Evolutionary conservation across 2,888 invertebrate species (phyloP), one percentile per base, ranked within the genome.

Genomic region (Drosophila ustulata): DNA sequence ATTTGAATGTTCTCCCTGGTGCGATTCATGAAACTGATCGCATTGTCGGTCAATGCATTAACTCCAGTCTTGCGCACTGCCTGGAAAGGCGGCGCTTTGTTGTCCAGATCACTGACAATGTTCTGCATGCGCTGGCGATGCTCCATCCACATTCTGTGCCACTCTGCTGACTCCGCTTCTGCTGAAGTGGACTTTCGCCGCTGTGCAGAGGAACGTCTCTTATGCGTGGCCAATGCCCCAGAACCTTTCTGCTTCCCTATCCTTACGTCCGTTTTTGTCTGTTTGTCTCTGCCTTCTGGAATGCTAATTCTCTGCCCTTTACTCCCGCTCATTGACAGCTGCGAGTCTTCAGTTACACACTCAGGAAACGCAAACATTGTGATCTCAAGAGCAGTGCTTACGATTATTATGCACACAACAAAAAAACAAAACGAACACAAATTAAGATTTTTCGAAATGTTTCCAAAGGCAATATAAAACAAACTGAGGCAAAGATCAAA

Each of bases 1-100:
- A 85, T 43, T 3, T 78, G 79, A 2, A 86, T 75, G 34, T 86
- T 86, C 0, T 70, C 73, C 46, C 46, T 75, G 25, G 85, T 88
- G 3, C 82, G 81, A 0, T 8, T 5, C 88, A 85, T 79, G 7
- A 70, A 88, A 2, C 26, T 32, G 1, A 41, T n/a, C 0, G 88
- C 85, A 46, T 85, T 75, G 0, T 75, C 77, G 0, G 77, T 66
- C 13, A 86, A 13, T 0, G 7, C 7, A 39, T 75, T 66, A 0
- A 79, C 57, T 0, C 81, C 80, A 0, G 85, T 81, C 18, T 68
- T 11, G 0, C 82, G 85, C 0, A 62, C 70, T 0, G 88, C 66
- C 4, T 84, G 72, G 3, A 75, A 66, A 0, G 3, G 0, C 0
- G 88, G 88, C 0, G 85, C 45, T 1, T 61, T 18, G 0, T 75